Base-by-base conservation (phyloP, 2,797 vertebrate genomes). In the Ciconia nigra region DNA sequence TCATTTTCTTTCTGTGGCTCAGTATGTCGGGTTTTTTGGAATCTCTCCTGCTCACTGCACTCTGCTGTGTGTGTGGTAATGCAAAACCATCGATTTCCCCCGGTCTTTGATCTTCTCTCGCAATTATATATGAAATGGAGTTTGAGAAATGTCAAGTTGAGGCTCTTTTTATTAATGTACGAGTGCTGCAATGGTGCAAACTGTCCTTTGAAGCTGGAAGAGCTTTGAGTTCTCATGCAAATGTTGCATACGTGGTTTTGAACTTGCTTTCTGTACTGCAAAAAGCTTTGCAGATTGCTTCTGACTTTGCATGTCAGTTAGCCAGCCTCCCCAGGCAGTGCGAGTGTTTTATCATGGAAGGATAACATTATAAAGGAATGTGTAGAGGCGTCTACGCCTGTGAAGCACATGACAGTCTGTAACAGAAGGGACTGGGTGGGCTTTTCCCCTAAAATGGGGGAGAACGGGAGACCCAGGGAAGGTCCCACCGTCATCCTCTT, bases 161-260 rank as follows among this genome's bases (percentile, higher is more conserved):
- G 42, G 33, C n/a, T 94, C 47, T 81, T 73, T 62, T 89, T 72
- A 55, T 77, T 83, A 66, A 62, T n/a, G 31, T 44, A 29, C 5
- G 15, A 89, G 52, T 41, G 26, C 62, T 79, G 46, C 65, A 49
- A 28, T 70, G 87, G 37, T 87, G 66, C n/a, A 49, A 86, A 49
- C 80, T 41, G 17, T 24, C 58, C 78, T 93, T 89, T 96, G 96
- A 93, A 96, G 90, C 72, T 90, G 7, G 8, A 67, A 74, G 58
- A 69, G 77, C 86, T 89, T n/a, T 51, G 83, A 86, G 58, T 37
- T 93, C 85, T 69, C 88, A 82, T 81, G 87, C 70, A 89, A 46
- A 76, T 72, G 10, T 47, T 82, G 66, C 51, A 1, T 54, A 1
- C 1, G 1, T 61, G 83, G 58, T 73, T 92, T 87, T 83, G 73